phyloP scores from a whole-genome alignment of 2,797 vertebrate genomes.

The Poeciliopsis paucimaculata region DNA sequence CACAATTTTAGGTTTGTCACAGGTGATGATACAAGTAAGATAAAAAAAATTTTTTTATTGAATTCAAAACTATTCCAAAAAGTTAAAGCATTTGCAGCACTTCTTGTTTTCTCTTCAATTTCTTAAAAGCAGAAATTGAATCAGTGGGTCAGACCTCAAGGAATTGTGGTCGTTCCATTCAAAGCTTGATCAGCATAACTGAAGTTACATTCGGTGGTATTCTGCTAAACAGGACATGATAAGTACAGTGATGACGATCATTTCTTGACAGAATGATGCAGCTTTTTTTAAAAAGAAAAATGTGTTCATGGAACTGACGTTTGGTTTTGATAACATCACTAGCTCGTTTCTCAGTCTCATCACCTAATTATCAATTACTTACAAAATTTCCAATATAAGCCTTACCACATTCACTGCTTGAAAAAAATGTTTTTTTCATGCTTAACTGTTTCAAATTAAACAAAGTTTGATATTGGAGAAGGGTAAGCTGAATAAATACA shows the following conservation, averaged over 20 bases:
- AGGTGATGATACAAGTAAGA: background rate
- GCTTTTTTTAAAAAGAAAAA: background rate
- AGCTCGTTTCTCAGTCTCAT: background rate
- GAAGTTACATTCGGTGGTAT: background rate
- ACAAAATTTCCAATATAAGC: background rate
- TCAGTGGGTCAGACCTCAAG: background rate
- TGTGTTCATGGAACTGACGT: background rate
- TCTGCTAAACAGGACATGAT: background rate
- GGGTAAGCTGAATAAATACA: background rate
- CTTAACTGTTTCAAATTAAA: background rate
- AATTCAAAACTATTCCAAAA: background rate
- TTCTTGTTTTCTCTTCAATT: background rate
- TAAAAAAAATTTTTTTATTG: background rate
- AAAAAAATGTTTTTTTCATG: background rate
- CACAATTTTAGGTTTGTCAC: background rate
- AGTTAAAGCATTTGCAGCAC: background rate
- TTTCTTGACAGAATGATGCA: background rate
- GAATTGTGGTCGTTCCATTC: background rate
- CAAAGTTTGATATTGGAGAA: background rate
- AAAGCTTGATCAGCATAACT: background rate
- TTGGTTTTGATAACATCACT: background rate
- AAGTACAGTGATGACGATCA: background rate
- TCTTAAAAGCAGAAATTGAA: background rate
- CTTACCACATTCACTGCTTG: background rate
- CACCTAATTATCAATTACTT: background rate